Evolutionary conservation across 2,113 vertebrate species (phyloP).

Genomic region (Artemisiospiza belli): DNA sequence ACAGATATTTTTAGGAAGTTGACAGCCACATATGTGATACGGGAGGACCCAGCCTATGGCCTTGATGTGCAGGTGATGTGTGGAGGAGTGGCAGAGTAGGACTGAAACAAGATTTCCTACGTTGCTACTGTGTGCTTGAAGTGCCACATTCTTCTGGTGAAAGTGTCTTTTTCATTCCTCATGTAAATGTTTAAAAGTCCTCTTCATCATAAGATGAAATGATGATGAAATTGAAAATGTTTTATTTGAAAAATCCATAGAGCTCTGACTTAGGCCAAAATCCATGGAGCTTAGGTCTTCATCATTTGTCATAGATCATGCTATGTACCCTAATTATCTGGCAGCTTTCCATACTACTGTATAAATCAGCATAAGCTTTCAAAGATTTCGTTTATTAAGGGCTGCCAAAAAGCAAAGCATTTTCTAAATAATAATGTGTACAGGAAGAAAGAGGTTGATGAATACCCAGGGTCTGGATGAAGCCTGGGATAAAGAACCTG

Average conservation of each 20-base stretch:
- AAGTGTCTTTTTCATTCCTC: not conserved
- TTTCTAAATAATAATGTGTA: not conserved
- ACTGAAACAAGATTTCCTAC: not conserved
- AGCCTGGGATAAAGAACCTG: not conserved
- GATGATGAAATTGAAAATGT: not conserved
- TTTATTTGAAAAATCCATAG: not conserved
- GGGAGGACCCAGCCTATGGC: not conserved
- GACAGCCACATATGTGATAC: not conserved
- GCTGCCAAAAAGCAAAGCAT: not conserved
- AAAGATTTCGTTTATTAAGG: not conserved
- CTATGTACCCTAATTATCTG: not conserved
- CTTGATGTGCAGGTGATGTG: not conserved
- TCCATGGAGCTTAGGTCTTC: not conserved
- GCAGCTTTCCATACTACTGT: not conserved
- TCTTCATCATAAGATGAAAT: not conserved
- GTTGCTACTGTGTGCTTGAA: not conserved
- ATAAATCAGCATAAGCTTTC: not conserved
- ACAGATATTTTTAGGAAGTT: not conserved
- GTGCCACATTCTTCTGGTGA: not conserved
- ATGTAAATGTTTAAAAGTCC: not conserved
- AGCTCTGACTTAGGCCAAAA: not conserved
- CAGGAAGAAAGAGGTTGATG: not conserved
- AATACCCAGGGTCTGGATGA: not conserved
- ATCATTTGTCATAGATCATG: not conserved
- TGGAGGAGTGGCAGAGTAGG: not conserved